A percentile compares a stretch with the other conserved stretches of the same genome.
Conservation (phyloP, 2,113 vertebrate species). For the Aramus guarauna region DNA sequence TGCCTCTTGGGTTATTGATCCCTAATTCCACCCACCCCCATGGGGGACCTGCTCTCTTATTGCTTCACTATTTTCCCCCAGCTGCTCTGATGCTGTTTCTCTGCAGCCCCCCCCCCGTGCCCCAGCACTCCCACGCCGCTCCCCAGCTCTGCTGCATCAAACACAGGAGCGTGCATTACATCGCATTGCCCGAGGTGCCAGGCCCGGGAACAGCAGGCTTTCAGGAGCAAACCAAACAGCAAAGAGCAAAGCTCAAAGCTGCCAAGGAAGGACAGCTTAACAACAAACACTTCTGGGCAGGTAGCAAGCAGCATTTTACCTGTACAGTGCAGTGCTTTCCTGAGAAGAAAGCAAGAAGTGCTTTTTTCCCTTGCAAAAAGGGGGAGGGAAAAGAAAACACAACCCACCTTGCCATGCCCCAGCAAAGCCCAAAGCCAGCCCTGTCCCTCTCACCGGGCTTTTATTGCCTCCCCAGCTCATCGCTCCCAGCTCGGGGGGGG, state of each 20-base stretch:
- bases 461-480: background rate
- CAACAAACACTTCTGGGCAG: background rate
- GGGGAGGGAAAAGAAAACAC: fast-evolving
- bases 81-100: background rate
- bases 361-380: background rate
- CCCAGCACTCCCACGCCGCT: fast-evolving
- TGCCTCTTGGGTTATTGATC: background rate
- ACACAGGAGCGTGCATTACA: fast-evolving
- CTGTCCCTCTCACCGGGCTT: fast-evolving
- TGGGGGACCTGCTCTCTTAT: fast-evolving
- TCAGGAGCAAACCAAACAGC: fast-evolving
- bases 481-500: background rate
- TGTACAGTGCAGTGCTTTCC: fast-evolving
- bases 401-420: background rate
- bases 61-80: background rate
- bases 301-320: fast-evolving
- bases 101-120: fast-evolving
- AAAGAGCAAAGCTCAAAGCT: background rate
- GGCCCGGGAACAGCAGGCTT: background rate
- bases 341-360: background rate
- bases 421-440: background rate
- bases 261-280: background rate
- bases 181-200: background rate
- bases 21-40: background rate
- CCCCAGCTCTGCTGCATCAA: background rate